These are phyloP conservation scores for Scaptomyza reducta DNA, from an alignment of 2,888 invertebrate species.

Conservation along the genomic window DNA sequence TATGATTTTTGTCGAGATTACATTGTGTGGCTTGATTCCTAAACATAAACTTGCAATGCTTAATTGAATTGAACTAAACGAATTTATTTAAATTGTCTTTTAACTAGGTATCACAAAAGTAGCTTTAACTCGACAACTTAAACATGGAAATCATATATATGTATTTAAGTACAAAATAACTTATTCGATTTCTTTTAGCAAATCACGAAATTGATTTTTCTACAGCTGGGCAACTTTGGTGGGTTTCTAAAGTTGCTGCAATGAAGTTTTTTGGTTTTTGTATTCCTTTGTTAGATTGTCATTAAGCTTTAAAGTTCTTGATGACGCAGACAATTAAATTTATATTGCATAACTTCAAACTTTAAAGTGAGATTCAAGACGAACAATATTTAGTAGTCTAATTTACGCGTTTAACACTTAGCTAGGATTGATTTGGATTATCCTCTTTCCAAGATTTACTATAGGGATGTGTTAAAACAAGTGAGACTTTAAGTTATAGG, in stretches of 20 bases:
- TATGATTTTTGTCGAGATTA: slow-evolving; percentile 49
- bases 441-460: slow-evolving; percentile 32
- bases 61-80: slow-evolving; percentile 60
- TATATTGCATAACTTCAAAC: slow-evolving; percentile 36
- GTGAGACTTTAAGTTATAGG: not conserved
- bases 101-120: slow-evolving; percentile 76
- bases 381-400: slow-evolving; percentile 32
- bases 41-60: slow-evolving; percentile 41
- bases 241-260: slow-evolving; percentile 13
- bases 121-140: slow-evolving; percentile 57
- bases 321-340: slow-evolving; percentile 56
- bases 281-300: slow-evolving; percentile 64
- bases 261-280: slow-evolving; percentile 23
- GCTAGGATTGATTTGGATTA: slow-evolving; percentile 4
- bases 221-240: slow-evolving; percentile 38
- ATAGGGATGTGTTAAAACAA: not conserved
- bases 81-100: slow-evolving; percentile 45
- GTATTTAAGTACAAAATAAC: slow-evolving; percentile 37
- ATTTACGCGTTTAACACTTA: slow-evolving; percentile 27
- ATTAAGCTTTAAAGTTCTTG: slow-evolving; percentile 63
- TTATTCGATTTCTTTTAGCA: slow-evolving; percentile 39
- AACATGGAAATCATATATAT: slow-evolving; percentile 32
- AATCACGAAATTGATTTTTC: slow-evolving; percentile 27
- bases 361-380: slow-evolving; percentile 34
- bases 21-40: slow-evolving; percentile 44